Base-by-base conservation (phyloP, 2,888 invertebrate species). In the Neoascia interrupta region DNA sequence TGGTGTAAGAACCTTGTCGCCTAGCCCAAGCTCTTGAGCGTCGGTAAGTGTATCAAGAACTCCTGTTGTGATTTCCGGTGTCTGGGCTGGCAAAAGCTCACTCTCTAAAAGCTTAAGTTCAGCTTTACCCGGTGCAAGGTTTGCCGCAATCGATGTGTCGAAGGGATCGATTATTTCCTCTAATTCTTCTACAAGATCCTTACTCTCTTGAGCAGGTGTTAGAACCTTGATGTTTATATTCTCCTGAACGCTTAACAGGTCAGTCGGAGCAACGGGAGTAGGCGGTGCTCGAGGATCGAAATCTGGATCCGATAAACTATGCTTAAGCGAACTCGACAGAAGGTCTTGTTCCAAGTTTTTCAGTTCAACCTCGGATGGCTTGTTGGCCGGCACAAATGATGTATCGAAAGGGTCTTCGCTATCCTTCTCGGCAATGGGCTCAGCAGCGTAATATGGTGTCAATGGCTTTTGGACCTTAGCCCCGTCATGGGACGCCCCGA, bases 391-490 rank as follows among this genome's bases (percentile, higher is more conserved):
- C 0, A 95, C 95, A 85, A 95, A 94, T 0, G 96, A 94, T 0
- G 97, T 97, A 85, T 97, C 97, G 86, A 97, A 97, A 0, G 96
- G 96, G 90, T 96, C 96, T 23, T 89, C 88, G 3, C 89, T 85
- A 66, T 92, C 91, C 82, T 90, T 89, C 83, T 90, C 90, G 34
- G 79, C 66, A 11, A 88, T 85, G 2, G 84, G 21, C 18, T 84
- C 81, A 1, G 54, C 43, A 26, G 80, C 93, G 87, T 95, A 95
- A 84, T 95, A 95, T 0, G 96, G 96, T 3, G 96, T 96, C 53
- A 95, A 85, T 2, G 96, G 96, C 85, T 95, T 95, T 19, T 90
- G 89, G 54, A 91, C 90, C 84, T 92, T 92, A 23, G 87, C 89
- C 80, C 90, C 90, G 84, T 93, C 94, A 75, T 90, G 90, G 66